Evolutionary conservation across 2,888 invertebrate species (phyloP), one percentile per base, ranked within the genome.

Genomic region (Sinelater perroti): DNA sequence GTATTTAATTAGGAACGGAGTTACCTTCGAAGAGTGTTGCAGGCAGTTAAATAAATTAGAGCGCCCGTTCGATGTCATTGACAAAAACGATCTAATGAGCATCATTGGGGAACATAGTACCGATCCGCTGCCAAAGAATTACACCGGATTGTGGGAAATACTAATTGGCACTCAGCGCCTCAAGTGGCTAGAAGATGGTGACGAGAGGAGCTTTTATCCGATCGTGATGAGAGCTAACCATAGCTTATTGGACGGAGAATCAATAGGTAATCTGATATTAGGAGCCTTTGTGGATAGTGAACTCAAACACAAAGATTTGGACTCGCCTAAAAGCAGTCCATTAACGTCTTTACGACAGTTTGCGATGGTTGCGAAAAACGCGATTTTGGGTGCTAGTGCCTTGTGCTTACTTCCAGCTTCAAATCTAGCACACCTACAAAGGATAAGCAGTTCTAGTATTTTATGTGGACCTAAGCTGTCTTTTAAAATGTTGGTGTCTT

Each of bases 201-300:
- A 33, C 4, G 28, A 6, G 33, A 20, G n/a, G 11, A 51, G 14
- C 3, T 42, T 8, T 16, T 47, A 33, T 6, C 81, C 81, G 1
- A 71, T 84, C 20, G 67, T 84, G 52, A 80, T 83, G 61, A 78
- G 83, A 56, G 75, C 84, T 47, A 83, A 85, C 67, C 84, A 84
- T 70, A 76, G 82, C 3, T 67, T 84, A 1, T 83, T 83, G 1
- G 83, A 84, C 64, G 83, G 84, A 1, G 78, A 81, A 1, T 79
- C 82, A 2, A 68, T 85, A 7, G 69, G 83, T 28, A 77, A 80
- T 50, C 72, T 84, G 54, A 69, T 84, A 3, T n/a, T 17, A 3
- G 44, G 42, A 7, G 10, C 31, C 18, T 47, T 47, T 40, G 35
- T 30, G 10, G n/a, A n/a, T n/a, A n/a, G n/a, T n/a, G n/a, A n/a